These are phyloP conservation scores for Psittacula echo DNA, from an alignment of 2,797 vertebrate species.

Conservation along the genomic window DNA sequence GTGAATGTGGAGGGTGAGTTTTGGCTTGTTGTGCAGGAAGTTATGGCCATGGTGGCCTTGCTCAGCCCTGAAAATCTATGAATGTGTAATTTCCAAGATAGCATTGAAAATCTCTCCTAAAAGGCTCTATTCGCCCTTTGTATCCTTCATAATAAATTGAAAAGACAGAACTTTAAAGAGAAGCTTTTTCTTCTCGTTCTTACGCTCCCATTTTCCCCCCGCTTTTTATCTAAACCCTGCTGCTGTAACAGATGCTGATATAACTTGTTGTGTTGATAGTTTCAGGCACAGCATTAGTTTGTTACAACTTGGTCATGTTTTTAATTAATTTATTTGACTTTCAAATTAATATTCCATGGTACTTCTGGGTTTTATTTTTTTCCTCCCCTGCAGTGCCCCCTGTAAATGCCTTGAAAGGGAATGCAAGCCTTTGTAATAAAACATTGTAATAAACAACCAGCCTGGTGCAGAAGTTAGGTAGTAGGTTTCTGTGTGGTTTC, in stretches of 20 bases:
- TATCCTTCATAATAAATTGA: background rate
- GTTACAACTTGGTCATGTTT: background rate
- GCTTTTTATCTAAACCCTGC: background rate
- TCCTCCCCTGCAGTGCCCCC: background rate
- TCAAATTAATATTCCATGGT: background rate
- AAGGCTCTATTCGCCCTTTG: background rate
- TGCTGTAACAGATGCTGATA: background rate
- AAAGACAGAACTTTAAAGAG: background rate
- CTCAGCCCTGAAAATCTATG: background rate
- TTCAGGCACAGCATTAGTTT: background rate
- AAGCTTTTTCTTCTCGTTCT: background rate
- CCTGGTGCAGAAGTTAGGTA: background rate
- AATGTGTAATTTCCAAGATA: background rate
- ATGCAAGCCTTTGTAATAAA: background rate
- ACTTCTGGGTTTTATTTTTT: background rate
- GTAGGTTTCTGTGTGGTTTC: background rate
- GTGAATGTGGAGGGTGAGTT: background rate
- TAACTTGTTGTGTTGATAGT: background rate
- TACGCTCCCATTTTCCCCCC: background rate
- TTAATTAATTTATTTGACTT: background rate
- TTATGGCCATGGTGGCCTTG: background rate
- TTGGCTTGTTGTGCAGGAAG: background rate
- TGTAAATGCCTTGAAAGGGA: background rate
- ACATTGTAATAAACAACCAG: background rate
- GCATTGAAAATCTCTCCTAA: background rate